Base-by-base conservation (phyloP, 2,888 invertebrate species). In the Timema cristinae region DNA sequence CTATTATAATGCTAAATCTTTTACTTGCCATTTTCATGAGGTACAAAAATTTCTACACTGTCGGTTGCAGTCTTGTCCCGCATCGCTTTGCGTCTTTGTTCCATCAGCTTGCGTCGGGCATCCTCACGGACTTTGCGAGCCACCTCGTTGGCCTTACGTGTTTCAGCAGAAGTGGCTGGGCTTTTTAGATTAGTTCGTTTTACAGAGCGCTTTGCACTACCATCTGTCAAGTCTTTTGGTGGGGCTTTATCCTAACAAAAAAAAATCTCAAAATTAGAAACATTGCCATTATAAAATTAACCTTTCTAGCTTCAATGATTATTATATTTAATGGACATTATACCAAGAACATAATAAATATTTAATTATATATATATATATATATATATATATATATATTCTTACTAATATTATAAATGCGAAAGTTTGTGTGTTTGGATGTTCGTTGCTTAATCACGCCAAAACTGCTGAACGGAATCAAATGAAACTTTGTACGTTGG, bases 51-150 rank as follows among this genome's bases (percentile, higher is more conserved):
- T 59, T 75, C 74, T 0, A 68, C 70, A 16, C 66, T 10, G 49
- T 67, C n/a, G 71, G 73, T 67, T 9, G 66, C 72, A 15, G 54
- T 66, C 9, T 69, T 74, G 49, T 77, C 77, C 50, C 77, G 79
- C 85, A 88, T 86, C 9, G 86, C 88, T 75, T 85, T 84, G 80
- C 92, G 86, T 81, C 86, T 89, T 79, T 86, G 91, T 78, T 94
- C 94, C 76, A 95, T 82, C 86, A 96, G 86, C 77, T 91, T 91
- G 77, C 91, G 91, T 75, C 95, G 86, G 61, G 92, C 92, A 76
- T 86, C 85, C 71, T 84, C 84, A 49, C 84, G 78, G 0, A 80
- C 81, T 74, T 80, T 80, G 66, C 81, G 80, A 11, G 81, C 81
- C 72, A 79, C 79, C 71, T 76, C 76, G 8, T 32, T 32, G 32